Base-by-base conservation (phyloP, 2,797 vertebrate genomes). In the Fratercula arctica region DNA sequence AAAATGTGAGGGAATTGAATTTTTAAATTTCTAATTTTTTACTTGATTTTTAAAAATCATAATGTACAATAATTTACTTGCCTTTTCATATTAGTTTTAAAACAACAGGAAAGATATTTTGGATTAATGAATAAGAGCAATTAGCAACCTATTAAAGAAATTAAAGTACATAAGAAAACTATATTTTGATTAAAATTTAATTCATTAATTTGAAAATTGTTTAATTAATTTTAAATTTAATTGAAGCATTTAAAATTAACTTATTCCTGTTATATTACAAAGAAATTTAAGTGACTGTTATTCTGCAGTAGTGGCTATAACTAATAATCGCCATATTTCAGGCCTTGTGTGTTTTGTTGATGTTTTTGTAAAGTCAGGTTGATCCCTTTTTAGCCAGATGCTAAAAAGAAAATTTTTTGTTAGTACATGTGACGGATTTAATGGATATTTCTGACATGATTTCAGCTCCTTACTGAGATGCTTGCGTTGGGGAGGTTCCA, bases 401-500 rank as follows among this genome's bases (percentile, higher is more conserved):
- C 93, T 93, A 88, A 95, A 93, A 95, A 96, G 60, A 87, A 69
- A 85, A 35, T 33, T 3, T 94, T 98, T 97, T 97, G 91, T 97
- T 96, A 95, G 82, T 93, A 77, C 73, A 25, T 73, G 59, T 96
- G 97, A 95, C 66, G 67, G 85, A 69, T 91, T 96, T 97, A 97
- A 97, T 96, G 94, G 95, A 60, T 94, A 91, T 97, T 95, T 92
- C 91, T 97, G 95, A 97, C 92, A 95, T 90, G 91, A 92, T 92
- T 95, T 83, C 79, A 96, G 85, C 89, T 91, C 83, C 90, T 96
- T 56, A 39, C 76, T 93, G 90, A 76, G 66, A 54, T 79, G 83
- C 66, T 95, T 95, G 59, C 89, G 72, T 97, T 97, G 97, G 97
- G 96, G 87, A 85, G 53, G 57, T 90, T 98, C 93, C 95, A 97